These are phyloP conservation scores for Nemopilema nomurai DNA, from an alignment of 30 jellyfish, hydroid and myxozoan genomes.

Conservation along the genomic window DNA sequence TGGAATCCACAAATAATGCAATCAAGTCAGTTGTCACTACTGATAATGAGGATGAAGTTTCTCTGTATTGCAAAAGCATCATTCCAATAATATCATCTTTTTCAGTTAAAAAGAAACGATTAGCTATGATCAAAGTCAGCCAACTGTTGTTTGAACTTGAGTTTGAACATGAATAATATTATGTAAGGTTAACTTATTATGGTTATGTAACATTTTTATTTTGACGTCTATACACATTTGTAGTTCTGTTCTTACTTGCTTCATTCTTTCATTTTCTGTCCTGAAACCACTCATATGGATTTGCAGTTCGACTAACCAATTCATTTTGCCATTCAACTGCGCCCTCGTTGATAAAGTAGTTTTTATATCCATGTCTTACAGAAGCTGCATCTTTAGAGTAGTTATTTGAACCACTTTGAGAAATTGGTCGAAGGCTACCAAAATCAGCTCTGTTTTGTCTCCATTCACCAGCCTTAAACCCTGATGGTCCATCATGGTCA, in stretches of 20 bases:
- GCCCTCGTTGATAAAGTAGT: conserved; percentile 45
- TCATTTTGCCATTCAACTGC: conserved; percentile 38
- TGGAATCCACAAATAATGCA: conserved; percentile 43
- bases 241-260: conserved; percentile 33
- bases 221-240: conserved; percentile 38
- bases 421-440: conserved; percentile 28
- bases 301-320: conserved; percentile 2
- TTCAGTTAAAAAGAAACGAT: conserved; percentile 33
- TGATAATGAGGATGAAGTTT: conserved; percentile 58
- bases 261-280: conserved; percentile 20
- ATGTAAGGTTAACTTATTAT: conserved; percentile 32
- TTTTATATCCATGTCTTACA: conserved; percentile 35
- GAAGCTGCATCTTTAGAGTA: conserved; percentile 52
- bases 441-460: conserved; percentile 11
- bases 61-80: conserved; percentile 54
- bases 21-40: conserved; percentile 41
- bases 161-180: conserved; percentile 32
- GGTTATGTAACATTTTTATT: conserved; percentile 32
- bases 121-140: conserved; percentile 21
- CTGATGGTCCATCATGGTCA: conserved; percentile 49
- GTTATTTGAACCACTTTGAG: conserved; percentile 41
- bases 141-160: conserved; percentile 58
- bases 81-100: conserved; percentile 56
- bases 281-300: conserved; percentile 13
- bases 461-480: conserved; percentile 55